Evolutionary conservation across 1,140 invertebrate genomes (phyloP).

Genomic region (Saxidomus purpurata): DNA sequence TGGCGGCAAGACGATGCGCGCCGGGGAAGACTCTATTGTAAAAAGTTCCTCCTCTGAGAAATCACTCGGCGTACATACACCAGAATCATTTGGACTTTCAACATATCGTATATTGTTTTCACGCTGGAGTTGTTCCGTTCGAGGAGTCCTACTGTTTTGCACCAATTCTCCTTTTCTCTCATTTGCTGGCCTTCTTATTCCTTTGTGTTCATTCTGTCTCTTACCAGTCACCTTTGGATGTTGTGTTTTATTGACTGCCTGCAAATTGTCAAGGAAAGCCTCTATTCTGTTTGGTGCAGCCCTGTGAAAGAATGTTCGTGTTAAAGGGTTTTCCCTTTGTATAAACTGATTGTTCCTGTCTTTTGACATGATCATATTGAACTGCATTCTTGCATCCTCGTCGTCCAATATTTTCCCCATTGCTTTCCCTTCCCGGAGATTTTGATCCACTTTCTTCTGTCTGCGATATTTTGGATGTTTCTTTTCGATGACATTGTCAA

Average conservation of each 20-base stretch:
- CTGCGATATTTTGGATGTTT: constrained; percentile 51
- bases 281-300: constrained; percentile 5
- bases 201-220: neutral
- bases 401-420: constrained; percentile 40
- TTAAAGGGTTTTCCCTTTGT: neutral
- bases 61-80: neutral
- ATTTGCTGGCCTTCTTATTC: neutral
- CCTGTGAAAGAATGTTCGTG: neutral
- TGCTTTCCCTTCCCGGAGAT: constrained; percentile 8
- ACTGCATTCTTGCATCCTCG: constrained; percentile 46
- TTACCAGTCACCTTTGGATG: neutral
- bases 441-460: constrained; percentile 22
- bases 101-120: neutral
- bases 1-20: neutral
- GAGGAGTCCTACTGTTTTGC: neutral
- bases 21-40: neutral
- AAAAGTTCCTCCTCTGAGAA: neutral
- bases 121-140: neutral
- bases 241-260: neutral
- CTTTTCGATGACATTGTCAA: constrained; percentile 45
- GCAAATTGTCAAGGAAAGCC: neutral
- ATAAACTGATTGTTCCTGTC: neutral
- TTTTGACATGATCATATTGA: constrained; percentile 50
- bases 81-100: neutral
- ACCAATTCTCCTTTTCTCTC: neutral